Conservation (phyloP, 2,888 invertebrate species). For the Punctoribates punctum region DNA sequence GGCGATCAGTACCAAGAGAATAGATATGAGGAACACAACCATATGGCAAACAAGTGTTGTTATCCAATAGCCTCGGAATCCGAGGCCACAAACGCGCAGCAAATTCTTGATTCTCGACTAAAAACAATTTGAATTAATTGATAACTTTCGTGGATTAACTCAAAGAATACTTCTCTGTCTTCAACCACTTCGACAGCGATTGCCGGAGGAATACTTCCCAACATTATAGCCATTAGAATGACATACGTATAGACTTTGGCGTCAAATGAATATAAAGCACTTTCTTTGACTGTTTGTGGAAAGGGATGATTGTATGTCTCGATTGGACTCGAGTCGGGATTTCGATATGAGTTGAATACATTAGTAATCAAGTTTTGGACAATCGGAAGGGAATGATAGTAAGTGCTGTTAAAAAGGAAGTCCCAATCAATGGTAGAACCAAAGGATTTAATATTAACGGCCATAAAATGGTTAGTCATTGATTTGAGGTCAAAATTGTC, state of each 20-base stretch:
- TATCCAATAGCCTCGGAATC: conserved; percentile 51
- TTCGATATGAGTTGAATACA: conserved; percentile 55
- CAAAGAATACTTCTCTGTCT: conserved; percentile 67
- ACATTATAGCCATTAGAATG: conserved; percentile 74
- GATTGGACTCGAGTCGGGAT: background rate
- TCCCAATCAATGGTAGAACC: background rate
- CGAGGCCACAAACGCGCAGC: conserved; percentile 71
- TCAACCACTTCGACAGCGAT: conserved; percentile 75
- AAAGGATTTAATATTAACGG: background rate
- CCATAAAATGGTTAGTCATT: conserved; percentile 27
- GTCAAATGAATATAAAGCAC: conserved; percentile 56
- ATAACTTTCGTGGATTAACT: background rate
- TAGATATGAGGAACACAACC: conserved; percentile 47
- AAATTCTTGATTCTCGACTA: conserved; percentile 78
- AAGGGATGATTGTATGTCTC: conserved; percentile 32
- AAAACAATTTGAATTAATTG: conserved; percentile 39
- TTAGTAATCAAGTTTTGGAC: conserved; percentile 69
- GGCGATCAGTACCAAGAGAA: conserved; percentile 34
- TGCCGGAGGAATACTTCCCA: conserved; percentile 71
- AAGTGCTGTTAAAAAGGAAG: conserved; percentile 64
- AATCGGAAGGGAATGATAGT: conserved; percentile 72
- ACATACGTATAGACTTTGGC: conserved; percentile 69
- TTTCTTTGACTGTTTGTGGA: background rate
- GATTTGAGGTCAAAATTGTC: background rate
- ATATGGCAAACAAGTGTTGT: conserved; percentile 49